Base-by-base conservation (phyloP, 37 sponge, comb jelly and placozoan genomes). In the Dysidea cf. avara region DNA sequence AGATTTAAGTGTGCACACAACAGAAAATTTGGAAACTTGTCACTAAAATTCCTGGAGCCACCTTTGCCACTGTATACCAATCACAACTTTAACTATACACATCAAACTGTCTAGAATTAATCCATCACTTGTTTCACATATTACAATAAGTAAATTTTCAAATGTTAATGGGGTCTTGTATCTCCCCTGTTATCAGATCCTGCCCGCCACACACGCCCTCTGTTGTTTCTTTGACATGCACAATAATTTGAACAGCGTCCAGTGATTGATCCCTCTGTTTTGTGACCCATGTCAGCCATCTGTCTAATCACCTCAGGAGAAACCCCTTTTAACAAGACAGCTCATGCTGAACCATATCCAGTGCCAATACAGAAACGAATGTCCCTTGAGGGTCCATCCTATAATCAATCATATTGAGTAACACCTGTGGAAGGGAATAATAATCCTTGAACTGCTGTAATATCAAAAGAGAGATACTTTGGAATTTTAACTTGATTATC, bases 381-480 rank as follows among this genome's bases (percentile, higher is more conserved):
- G 92, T 89, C 31, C 65, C 54, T 38, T 92, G 92, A 12, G 92
- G 92, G 74, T 92, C 80, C 92, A 92, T 92, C 26, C 74, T 72
- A 43, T 73, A 87, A 56, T 92, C 92, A 6, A 92, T 73, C 92
- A 92, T 92, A 63, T 92, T 92, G 38, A 92, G 60, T 26, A 92
- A 62, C 7, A 92, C 92, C 92, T 92, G 49, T 22, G n/a, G n/a
- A n/a, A n/a, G n/a, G n/a, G n/a, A n/a, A n/a, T n/a, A n/a, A n/a
- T n/a, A n/a, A n/a, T n/a, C n/a, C n/a, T n/a, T n/a, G n/a, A n/a
- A n/a, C n/a, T n/a, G n/a, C n/a, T n/a, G n/a, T n/a, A n/a, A n/a
- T n/a, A n/a, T n/a, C n/a, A n/a, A n/a, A n/a, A n/a, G n/a, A n/a
- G n/a, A n/a, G n/a, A n/a, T n/a, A n/a, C n/a, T n/a, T n/a, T n/a